These are phyloP conservation scores for Brachionichthys hirsutus DNA, from an alignment of 2,113 vertebrate genomes.

Conservation along the genomic window DNA sequence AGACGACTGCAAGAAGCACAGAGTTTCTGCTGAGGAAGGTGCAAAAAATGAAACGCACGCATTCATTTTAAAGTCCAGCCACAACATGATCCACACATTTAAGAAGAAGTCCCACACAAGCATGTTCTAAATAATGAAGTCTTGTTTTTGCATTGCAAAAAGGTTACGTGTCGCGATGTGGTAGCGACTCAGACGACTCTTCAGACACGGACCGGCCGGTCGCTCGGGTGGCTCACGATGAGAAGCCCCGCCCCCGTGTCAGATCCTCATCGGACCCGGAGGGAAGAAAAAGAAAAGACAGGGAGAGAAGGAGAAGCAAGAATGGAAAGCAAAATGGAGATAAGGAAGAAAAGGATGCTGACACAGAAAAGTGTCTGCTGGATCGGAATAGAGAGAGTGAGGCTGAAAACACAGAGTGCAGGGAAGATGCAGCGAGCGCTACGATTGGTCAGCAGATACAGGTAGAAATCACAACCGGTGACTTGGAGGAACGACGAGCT, in stretches of 20 bases:
- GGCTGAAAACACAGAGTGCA: constrained; percentile 13
- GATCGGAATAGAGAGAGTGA: constrained; percentile 17
- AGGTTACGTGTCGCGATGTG: constrained; percentile 92
- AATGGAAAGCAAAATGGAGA: constrained; percentile 28
- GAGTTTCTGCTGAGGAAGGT: constrained; percentile 94
- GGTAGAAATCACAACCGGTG: neutral
- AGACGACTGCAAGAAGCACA: constrained; percentile 77
- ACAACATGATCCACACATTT: neutral
- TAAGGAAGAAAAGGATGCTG: constrained; percentile 45
- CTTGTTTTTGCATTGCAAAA: constrained; percentile 10
- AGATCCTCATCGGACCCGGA: constrained; percentile 62
- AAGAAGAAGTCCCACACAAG: neutral
- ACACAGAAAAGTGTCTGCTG: constrained; percentile 15
- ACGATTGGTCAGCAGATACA: constrained; percentile 4
- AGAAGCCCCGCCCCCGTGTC: constrained; percentile 37
- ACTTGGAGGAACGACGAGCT: neutral
- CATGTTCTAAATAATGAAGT: neutral
- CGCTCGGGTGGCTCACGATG: constrained; percentile 25
- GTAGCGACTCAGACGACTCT: constrained; percentile 91
- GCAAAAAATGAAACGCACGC: constrained; percentile 10
- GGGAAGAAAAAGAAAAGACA: constrained; percentile 49
- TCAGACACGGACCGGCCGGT: constrained; percentile 81
- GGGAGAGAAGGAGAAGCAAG: constrained; percentile 29
- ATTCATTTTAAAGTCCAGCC: neutral
- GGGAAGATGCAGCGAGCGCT: neutral